Evolutionary conservation across 1,140 invertebrate genomes (phyloP).

Genomic region (Panulirus ornatus): DNA sequence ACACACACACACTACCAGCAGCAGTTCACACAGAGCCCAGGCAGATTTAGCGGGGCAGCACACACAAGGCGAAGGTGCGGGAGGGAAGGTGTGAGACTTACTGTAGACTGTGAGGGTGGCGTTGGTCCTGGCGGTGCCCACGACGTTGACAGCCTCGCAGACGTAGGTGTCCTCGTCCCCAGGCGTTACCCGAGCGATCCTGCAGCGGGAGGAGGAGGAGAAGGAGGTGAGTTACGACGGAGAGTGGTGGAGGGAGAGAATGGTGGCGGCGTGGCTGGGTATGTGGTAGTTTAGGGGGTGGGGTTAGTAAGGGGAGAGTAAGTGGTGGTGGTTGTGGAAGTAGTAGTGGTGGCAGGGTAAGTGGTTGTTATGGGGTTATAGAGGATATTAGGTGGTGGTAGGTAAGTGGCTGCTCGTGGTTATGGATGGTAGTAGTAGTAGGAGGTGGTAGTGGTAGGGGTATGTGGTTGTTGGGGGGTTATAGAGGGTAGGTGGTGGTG

Average conservation of each 20-base stretch:
- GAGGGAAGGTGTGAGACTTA: conserved; percentile 80
- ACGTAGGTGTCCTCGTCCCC: conserved; percentile 90
- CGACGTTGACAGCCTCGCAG: conserved; percentile 88
- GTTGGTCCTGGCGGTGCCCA: conserved; percentile 86
- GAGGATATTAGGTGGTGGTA: too few relatives aligned
- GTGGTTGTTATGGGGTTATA: neutral
- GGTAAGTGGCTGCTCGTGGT: too few relatives aligned
- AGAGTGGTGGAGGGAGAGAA: neutral
- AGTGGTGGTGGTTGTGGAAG: neutral
- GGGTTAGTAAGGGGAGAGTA: neutral
- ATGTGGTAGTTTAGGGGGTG: neutral
- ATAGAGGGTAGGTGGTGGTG: too few relatives aligned
- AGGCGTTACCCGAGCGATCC: conserved; percentile 86
- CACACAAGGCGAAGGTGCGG: neutral
- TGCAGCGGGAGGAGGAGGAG: neutral
- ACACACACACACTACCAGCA: neutral
- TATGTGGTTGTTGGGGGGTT: too few relatives aligned
- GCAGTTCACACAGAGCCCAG: neutral
- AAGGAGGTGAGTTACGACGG: neutral
- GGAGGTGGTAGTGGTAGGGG: too few relatives aligned
- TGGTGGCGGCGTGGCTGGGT: too few relatives aligned
- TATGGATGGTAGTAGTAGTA: too few relatives aligned
- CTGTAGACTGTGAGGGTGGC: conserved; percentile 87
- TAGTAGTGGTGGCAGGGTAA: neutral
- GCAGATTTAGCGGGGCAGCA: neutral